Percentiles rank a stretch among this genome's conserved stretches.
Conservation (phyloP, 2,797 vertebrate genomes). For the Myiotriccus ornatus region DNA sequence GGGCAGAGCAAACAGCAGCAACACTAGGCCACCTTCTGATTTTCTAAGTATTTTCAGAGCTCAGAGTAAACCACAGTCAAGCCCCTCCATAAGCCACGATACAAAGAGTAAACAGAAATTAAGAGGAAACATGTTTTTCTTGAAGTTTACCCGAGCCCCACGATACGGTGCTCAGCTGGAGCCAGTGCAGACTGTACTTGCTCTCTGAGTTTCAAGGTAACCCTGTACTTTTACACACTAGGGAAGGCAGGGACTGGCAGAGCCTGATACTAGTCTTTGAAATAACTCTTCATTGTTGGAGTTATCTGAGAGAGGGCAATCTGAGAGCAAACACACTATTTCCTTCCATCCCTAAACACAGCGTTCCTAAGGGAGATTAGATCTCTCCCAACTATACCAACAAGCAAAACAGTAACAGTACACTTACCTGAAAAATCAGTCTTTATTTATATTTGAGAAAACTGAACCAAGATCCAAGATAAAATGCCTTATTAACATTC, state of each 20-base stretch:
- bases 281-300: neutral
- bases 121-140: neutral
- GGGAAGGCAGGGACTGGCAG: neutral
- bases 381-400: neutral
- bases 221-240: neutral
- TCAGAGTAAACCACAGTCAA: neutral
- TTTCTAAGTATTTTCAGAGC: slow-evolving; percentile 8
- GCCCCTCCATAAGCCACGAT: fast-evolving
- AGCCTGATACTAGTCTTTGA: neutral
- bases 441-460: neutral
- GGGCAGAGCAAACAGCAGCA: neutral
- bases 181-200: neutral
- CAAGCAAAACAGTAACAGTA: neutral
- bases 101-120: neutral
- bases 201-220: neutral
- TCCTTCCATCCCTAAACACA: neutral
- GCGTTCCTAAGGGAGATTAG: neutral
- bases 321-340: neutral
- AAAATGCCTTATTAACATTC: neutral
- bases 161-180: neutral
- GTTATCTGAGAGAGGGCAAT: neutral
- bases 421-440: neutral
- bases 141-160: neutral
- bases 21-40: neutral
- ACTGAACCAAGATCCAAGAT: neutral